Percentiles rank a stretch among this genome's conserved stretches.
Evolutionary conservation across 1,140 invertebrate genomes (phyloP).

Genomic region (Bombus consobrinus): DNA sequence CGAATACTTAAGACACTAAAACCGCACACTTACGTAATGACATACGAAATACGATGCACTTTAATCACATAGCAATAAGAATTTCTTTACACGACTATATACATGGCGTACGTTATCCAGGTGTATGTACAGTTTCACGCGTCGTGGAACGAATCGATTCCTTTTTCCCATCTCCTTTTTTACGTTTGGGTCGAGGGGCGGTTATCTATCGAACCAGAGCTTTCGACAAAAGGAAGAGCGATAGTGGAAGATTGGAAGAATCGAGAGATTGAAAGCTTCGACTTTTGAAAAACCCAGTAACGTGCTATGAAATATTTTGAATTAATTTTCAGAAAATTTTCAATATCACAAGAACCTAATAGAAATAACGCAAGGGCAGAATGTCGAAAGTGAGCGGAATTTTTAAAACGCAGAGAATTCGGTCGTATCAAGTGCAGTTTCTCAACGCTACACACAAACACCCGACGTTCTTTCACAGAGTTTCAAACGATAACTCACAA

Average conservation of each 20-base stretch:
- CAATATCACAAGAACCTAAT: neutral
- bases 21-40: conserved; percentile 48
- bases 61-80: conserved; percentile 56
- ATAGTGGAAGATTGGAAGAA: neutral
- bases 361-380: neutral
- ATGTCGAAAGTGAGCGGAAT: neutral
- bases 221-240: neutral
- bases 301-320: neutral
- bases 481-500: too few species aligned
- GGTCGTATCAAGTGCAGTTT: neutral
- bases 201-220: conserved; percentile 11
- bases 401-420: neutral
- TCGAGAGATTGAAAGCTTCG: too few species aligned
- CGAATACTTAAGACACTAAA: conserved; percentile 17
- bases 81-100: conserved; percentile 66
- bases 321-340: fast-evolving
- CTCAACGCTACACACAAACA: too few species aligned
- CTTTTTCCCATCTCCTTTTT: neutral
- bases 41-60: conserved; percentile 55
- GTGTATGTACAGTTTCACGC: conserved; percentile 54
- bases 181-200: neutral
- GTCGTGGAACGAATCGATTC: too few species aligned
- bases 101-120: conserved; percentile 31
- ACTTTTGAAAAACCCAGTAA: neutral
- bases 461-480: neutral